phyloP scores from a whole-genome alignment of 2,888 invertebrate species.

The Sminthurinus aureus region DNA sequence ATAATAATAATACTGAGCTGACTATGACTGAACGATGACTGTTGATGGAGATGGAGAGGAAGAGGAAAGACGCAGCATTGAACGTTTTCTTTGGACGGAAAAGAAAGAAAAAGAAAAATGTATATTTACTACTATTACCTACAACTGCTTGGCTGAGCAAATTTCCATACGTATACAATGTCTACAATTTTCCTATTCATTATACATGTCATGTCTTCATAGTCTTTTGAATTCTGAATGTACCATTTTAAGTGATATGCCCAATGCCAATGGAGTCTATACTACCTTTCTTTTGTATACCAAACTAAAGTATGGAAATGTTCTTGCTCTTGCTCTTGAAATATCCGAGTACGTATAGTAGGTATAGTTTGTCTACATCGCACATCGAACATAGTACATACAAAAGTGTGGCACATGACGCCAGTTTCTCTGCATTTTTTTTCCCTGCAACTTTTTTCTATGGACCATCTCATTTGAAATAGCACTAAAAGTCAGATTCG shows the following conservation, averaged over 20 bases:
- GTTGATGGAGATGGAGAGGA: conserved; percentile 4
- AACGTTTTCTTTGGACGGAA: background rate
- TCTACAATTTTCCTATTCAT: background rate
- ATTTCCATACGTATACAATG: background rate
- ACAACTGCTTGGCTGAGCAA: background rate
- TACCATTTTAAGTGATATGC: no score
- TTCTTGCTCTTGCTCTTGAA: background rate
- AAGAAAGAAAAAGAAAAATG: background rate
- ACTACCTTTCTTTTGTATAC: background rate
- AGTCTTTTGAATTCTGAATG: no score
- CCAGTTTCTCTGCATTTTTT: no score
- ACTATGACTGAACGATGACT: no score
- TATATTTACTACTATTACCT: background rate
- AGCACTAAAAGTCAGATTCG: background rate
- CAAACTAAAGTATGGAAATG: background rate
- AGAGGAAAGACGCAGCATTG: conserved; percentile 16
- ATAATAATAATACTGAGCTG: no score
- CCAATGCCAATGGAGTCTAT: no score
- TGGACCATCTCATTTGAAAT: background rate
- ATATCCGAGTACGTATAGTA: background rate
- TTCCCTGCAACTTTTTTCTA: background rate
- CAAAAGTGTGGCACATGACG: no score
- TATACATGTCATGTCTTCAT: background rate
- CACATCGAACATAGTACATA: background rate
- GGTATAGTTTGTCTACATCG: background rate